phyloP scores from a whole-genome alignment of 2,113 vertebrate genomes.

The Rhombomys opimus region DNA sequence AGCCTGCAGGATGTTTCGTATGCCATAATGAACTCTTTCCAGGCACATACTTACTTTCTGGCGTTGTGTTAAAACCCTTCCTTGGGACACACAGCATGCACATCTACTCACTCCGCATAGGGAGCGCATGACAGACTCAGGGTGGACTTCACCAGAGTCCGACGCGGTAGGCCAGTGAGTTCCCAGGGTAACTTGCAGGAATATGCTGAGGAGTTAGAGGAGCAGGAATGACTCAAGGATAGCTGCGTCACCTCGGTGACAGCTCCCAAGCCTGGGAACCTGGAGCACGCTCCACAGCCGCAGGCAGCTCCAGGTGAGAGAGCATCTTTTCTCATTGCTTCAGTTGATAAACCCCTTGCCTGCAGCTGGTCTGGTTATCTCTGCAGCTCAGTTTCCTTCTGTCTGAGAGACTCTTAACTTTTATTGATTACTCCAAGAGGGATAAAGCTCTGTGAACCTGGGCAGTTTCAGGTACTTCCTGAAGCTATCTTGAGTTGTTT shows the following conservation, averaged over 20 bases:
- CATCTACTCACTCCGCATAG: not conserved
- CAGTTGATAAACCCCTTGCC: not conserved
- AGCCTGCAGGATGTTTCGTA: not conserved
- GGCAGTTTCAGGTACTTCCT: not conserved
- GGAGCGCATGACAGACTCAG: not conserved
- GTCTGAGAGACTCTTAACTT: not conserved
- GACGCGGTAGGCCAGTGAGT: not conserved
- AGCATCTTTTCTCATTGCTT: not conserved
- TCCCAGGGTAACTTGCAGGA: not conserved
- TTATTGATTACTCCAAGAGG: not conserved
- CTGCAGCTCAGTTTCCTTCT: not conserved
- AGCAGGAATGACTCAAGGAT: not conserved
- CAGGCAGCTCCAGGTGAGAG: not conserved
- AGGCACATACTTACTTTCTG: not conserved
- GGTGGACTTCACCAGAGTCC: not conserved
- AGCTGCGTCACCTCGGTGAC: not conserved
- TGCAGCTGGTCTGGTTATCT: not conserved
- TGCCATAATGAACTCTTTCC: not conserved
- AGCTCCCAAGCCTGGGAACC: not conserved
- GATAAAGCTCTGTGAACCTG: not conserved
- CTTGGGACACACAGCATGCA: not conserved
- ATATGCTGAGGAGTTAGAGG: not conserved
- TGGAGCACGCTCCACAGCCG: not conserved
- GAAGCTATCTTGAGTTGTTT: not conserved
- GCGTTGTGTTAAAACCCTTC: not conserved